phyloP scores from a whole-genome alignment of 2,888 invertebrate genomes.

The Rhagium mordax region DNA sequence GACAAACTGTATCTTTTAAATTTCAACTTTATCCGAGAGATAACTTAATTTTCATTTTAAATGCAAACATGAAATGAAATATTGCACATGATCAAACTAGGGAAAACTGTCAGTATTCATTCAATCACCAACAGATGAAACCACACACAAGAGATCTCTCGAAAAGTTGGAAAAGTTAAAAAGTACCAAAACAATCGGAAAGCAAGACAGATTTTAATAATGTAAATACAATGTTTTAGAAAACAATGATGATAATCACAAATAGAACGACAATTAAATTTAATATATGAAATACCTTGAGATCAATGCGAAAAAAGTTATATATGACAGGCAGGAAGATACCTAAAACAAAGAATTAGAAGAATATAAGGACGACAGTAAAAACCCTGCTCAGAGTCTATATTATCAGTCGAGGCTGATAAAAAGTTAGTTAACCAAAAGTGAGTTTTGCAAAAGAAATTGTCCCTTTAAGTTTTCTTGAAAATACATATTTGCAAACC shows the following conservation, averaged over 20 bases:
- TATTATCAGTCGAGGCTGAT: too few relatives aligned
- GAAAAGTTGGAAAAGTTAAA: not conserved
- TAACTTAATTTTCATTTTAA: not conserved
- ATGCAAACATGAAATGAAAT: not conserved
- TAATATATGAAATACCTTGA: not conserved
- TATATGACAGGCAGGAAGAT: not conserved
- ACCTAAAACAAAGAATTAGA: not conserved
- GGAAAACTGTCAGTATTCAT: not conserved
- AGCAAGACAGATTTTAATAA: too few relatives aligned
- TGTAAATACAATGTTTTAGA: not conserved
- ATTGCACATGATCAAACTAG: not conserved
- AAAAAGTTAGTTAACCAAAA: too few relatives aligned
- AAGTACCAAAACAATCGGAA: not conserved
- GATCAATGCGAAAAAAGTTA: not conserved
- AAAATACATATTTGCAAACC: too few relatives aligned
- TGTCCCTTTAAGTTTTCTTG: too few relatives aligned
- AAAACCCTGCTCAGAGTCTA: too few relatives aligned
- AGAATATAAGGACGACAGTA: not conserved
- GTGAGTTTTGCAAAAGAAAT: too few relatives aligned
- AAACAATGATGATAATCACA: not conserved
- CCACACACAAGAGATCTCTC: not conserved
- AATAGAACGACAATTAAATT: not conserved
- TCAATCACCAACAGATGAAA: not conserved
- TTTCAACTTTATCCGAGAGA: not conserved
- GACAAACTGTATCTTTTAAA: not conserved